Base-by-base conservation (phyloP, 2,888 invertebrate species). In the Heliconius cydno region DNA sequence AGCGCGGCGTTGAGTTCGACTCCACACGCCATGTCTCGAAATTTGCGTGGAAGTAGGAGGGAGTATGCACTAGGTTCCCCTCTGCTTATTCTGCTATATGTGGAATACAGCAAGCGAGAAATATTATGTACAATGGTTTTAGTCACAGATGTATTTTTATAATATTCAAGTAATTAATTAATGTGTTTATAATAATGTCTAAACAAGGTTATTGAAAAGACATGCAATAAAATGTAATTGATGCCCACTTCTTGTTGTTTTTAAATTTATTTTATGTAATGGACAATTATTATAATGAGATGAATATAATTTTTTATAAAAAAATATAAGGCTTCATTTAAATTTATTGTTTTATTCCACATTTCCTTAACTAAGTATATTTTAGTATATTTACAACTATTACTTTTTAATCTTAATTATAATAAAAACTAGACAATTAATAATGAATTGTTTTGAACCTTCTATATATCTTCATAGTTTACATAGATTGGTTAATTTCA, bases 241-340 rank as follows among this genome's bases (percentile, higher is more conserved):
- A 77, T 57, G 79, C 81, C 82, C 83, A 79, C 80, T 83, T 84
- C 38, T 68, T 72, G 83, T 83, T 83, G 81, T 81, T 85, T 84
- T 86, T 79, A 82, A 81, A 81, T 84, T 82, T 88, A 88, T 90
- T 89, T 92, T 91, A 89, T 65, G 88, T 90, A 90, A 86, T 85
- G 84, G 87, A 92, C 90, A 60, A 60, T 60, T 90, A 89, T 86
- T 92, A 89, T 91, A 90, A 89, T 89, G 86, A 91, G 92, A 91
- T 91, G 91, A 91, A 92, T 93, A 91, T 93, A 92, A 93, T 92
- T 94, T 92, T 94, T 91, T 90, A 90, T 89, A 82, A 91, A 93
- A 92, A 92, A 90, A 89, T 89, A 91, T 90, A 92, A 91, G 88
- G 93, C 93, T 82, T 82, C 78, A 81, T 81, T 93, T 92, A 87